phyloP scores from a whole-genome alignment of 2,888 invertebrate species.

The Drosophila subquinaria region DNA sequence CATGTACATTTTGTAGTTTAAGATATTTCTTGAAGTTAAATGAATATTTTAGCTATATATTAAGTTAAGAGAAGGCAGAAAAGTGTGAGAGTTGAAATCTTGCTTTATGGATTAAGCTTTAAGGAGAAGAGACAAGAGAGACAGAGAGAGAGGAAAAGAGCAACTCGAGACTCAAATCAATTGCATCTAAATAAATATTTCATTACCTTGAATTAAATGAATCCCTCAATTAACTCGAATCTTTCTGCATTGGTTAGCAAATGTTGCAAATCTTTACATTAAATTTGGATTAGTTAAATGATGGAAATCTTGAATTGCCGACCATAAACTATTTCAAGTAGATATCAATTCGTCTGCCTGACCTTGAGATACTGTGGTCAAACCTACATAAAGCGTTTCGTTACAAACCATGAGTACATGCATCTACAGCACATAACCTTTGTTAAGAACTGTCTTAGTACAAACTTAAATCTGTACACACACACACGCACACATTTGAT shows the following conservation, averaged over 20 bases:
- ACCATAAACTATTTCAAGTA: not conserved
- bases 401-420: not conserved
- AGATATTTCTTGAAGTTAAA: not conserved
- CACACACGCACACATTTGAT: slow-evolving; percentile 36
- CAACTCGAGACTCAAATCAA: not conserved
- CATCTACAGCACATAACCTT: slow-evolving; percentile 35
- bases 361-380: slow-evolving; percentile 12
- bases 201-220: slow-evolving; percentile 11
- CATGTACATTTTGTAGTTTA: not conserved
- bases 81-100: not conserved
- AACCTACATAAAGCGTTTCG: slow-evolving; percentile 2
- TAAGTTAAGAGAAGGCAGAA: not conserved
- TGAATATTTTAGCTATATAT: not conserved
- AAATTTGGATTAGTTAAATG: not conserved
- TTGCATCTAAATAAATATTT: not conserved
- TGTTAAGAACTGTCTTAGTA: slow-evolving; percentile 6
- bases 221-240: slow-evolving; percentile 12
- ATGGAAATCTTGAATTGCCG: not conserved
- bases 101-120: not conserved
- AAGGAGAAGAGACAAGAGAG: not conserved
- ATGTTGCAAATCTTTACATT: slow-evolving; percentile 14
- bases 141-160: not conserved
- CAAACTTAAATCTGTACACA: not conserved
- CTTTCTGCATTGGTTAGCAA: slow-evolving; percentile 43
- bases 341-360: slow-evolving; percentile 4